Percentiles rank a stretch among this genome's conserved stretches.
phyloP scores from a whole-genome alignment of 2,888 invertebrate genomes.

The Linhomoeus sp. region DNA sequence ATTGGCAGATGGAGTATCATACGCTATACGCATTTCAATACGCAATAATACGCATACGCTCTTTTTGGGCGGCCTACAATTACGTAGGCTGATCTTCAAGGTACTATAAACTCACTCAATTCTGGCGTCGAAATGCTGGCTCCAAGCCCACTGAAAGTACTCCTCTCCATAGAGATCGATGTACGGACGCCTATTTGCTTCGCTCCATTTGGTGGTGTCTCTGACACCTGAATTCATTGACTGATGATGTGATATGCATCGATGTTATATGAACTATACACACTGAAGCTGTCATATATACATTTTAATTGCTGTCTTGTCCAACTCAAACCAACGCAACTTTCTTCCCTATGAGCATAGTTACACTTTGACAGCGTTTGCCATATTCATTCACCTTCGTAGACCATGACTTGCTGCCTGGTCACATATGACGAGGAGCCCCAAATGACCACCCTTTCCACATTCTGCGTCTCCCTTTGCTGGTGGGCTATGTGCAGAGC shows the following conservation, averaged over 20 bases:
- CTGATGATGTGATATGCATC: no score
- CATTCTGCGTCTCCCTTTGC: slow-evolving; percentile 35
- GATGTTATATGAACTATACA: no score
- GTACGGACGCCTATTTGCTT: slow-evolving; percentile 50
- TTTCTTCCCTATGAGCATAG: background rate
- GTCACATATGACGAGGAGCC: slow-evolving; percentile 55
- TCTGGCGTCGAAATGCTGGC: no score
- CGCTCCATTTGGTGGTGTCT: slow-evolving; percentile 57
- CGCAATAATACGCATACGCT: no score
- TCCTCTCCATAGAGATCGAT: slow-evolving; percentile 51
- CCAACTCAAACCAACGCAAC: no score
- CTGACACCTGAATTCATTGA: slow-evolving; percentile 30
- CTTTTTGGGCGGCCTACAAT: no score
- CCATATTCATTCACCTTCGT: slow-evolving; percentile 36
- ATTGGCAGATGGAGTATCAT: no score
- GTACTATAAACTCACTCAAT: no score
- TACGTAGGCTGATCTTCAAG: no score
- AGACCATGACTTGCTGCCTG: slow-evolving; percentile 44
- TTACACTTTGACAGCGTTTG: slow-evolving; percentile 14
- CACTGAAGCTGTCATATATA: no score
- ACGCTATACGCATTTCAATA: no score
- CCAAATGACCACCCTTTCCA: slow-evolving; percentile 54
- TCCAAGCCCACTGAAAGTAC: slow-evolving; percentile 48
- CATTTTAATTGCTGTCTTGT: no score
- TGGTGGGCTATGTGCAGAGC: slow-evolving; percentile 47